A percentile compares a stretch with the other conserved stretches of the same genome.
phyloP scores from a whole-genome alignment of 2,797 vertebrate genomes.

The Esox lucius region DNA sequence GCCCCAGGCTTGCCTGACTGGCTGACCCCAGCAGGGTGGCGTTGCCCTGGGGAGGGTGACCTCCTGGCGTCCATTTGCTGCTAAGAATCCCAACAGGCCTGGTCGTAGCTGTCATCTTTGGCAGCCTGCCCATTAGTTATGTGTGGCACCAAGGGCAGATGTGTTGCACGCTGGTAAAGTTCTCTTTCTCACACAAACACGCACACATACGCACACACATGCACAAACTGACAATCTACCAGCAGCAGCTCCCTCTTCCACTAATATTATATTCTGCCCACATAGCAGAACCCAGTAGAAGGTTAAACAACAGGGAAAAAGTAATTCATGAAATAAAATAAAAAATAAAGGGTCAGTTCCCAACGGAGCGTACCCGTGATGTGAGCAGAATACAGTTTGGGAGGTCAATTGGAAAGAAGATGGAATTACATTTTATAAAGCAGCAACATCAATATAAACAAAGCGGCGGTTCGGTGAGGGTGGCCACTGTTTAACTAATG shows the following conservation, averaged over 20 bases:
- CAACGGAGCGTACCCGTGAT: not conserved
- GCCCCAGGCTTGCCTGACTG: slow-evolving; percentile 35
- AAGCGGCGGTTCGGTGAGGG: slow-evolving; percentile 3
- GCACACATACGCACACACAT: not conserved
- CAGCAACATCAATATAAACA: slow-evolving; percentile 2
- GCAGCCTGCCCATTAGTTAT: slow-evolving; percentile 26
- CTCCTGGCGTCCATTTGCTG: not conserved
- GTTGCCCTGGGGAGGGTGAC: slow-evolving; percentile 14
- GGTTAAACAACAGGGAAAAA: not conserved
- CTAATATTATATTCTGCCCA: not conserved
- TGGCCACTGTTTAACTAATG: not conserved
- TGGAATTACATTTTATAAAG: slow-evolving; percentile 16
- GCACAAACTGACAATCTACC: not conserved
- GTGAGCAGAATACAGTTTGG: not conserved
- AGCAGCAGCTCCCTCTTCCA: not conserved
- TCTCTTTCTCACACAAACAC: not conserved
- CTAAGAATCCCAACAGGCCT: slow-evolving; percentile 15
- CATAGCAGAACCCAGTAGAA: not conserved
- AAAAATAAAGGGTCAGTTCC: not conserved
- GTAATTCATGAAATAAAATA: not conserved
- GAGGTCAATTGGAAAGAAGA: not conserved
- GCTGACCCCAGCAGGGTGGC: slow-evolving; percentile 23
- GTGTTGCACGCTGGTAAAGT: not conserved
- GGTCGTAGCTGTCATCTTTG: slow-evolving; percentile 31
- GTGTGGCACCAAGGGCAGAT: not conserved